Base-by-base conservation (phyloP, 2,113 vertebrate genomes). In the Clarias gariepinus region DNA sequence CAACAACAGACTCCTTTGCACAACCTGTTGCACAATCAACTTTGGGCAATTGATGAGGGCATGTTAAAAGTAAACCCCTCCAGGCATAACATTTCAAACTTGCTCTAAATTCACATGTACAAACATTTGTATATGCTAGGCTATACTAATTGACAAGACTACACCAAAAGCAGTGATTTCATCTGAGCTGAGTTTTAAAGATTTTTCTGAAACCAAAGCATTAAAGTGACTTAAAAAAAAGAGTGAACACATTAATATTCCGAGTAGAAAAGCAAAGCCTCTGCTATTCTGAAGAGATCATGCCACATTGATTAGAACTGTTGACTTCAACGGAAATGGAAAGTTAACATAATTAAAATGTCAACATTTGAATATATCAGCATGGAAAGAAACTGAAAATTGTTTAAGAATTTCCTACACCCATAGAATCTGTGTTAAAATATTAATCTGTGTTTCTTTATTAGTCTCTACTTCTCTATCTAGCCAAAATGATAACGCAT, bases 281-380 rank as follows among this genome's bases (percentile, higher is more conserved):
- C 53, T 85, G 82, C 57, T 77, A 86, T 90, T 88, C 36, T 87
- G 83, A 83, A 73, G 84, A 87, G 84, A 81, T 84, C 52, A 83
- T 83, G 36, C 68, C 64, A 83, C 84, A 87, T 74, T 91, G 87
- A 91, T 88, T 82, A 87, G 81, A 91, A 87, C 53, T 11, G 87
- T 83, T 80, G 83, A 58, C 85, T 89, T 87, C 79, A 87, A 88
- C 87, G 73, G 76, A 89, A 91, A 88, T 87, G 82, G 58, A 90
- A 78, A 47, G 88, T 86, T 74, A 91, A 89, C 83, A 25, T 58
- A 66, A 68, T 84, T 87, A 87, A 88, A 91, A 90, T 90, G 90
- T 92, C 83, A 88, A 82, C 79, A 85, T 92, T 85, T 91, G 73
- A 92, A 91, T 92, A 86, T 25, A 88, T 89, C 19, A 64, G 85